A percentile compares a stretch with the other conserved stretches of the same genome.
These are phyloP conservation scores for Agrochola lychnidis DNA, from an alignment of 2,888 invertebrate genomes.

Conservation along the genomic window DNA sequence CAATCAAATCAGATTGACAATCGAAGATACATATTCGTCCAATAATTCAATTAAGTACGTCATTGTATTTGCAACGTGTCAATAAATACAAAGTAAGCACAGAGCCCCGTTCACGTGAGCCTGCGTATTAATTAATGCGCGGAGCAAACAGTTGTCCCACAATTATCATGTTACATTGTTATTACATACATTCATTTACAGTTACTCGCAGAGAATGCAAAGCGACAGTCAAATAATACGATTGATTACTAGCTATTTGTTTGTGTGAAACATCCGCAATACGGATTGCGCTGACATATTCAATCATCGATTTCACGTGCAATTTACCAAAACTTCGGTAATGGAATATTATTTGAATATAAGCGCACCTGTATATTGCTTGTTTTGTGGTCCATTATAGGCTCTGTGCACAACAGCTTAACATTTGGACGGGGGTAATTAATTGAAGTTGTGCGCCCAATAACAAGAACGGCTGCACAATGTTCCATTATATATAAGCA, in stretches of 20 bases:
- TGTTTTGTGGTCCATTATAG: conserved; percentile 66
- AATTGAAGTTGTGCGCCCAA: conserved; percentile 75
- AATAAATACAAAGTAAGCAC: conserved; percentile 47
- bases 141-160: conserved; percentile 51
- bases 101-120: conserved; percentile 8
- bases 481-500: conserved; percentile 49
- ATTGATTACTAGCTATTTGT: conserved; percentile 83
- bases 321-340: conserved; percentile 74
- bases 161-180: conserved; percentile 65
- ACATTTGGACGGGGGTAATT: conserved; percentile 81
- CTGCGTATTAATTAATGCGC: conserved; percentile 39
- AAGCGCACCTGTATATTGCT: conserved; percentile 55
- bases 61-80: conserved; percentile 41
- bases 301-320: conserved; percentile 81
- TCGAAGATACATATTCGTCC: conserved; percentile 21
- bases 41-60: conserved; percentile 41
- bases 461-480: conserved; percentile 66
- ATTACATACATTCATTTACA: conserved; percentile 70
- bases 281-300: conserved; percentile 78
- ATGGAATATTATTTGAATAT: conserved; percentile 65
- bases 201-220: conserved; percentile 61
- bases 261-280: conserved; percentile 77
- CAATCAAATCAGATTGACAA: conserved; percentile 14
- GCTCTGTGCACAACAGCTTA: conserved; percentile 76
- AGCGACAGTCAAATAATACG: conserved; percentile 77